Conservation (phyloP, 2,888 invertebrate genomes). For the Lepeophtheirus nordmannii region DNA sequence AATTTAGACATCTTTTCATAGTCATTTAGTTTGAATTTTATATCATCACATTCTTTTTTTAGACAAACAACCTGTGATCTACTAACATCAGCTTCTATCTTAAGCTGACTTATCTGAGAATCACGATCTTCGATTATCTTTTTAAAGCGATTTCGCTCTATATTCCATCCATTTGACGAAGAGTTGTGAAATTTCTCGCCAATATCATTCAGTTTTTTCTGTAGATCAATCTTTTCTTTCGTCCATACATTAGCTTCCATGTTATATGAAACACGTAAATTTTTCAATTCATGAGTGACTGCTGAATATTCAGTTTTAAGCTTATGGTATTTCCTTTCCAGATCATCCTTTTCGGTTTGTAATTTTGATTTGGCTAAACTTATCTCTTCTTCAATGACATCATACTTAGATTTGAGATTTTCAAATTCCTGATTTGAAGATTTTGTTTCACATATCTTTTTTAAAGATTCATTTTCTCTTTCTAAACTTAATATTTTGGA, state of each 20-base stretch:
- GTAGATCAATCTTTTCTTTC: slow-evolving; percentile 52
- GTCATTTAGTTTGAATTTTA: slow-evolving; percentile 20
- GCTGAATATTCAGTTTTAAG: slow-evolving; percentile 44
- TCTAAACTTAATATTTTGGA: background rate
- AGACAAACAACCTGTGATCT: slow-evolving; percentile 56
- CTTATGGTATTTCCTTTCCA: slow-evolving; percentile 15
- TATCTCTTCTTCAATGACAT: slow-evolving; percentile 65
- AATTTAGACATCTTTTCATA: slow-evolving; percentile 23
- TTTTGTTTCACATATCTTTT: slow-evolving; percentile 47
- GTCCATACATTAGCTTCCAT: slow-evolving; percentile 52
- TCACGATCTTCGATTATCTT: slow-evolving; percentile 56
- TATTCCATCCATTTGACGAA: slow-evolving; percentile 40
- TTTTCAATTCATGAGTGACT: slow-evolving; percentile 48
- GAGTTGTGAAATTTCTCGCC: slow-evolving; percentile 31
- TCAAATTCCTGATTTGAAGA: slow-evolving; percentile 48
- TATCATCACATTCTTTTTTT: slow-evolving; percentile 42
- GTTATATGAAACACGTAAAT: slow-evolving; percentile 47
- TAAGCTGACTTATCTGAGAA: slow-evolving; percentile 51
- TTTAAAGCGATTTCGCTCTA: slow-evolving; percentile 52
- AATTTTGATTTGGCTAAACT: slow-evolving; percentile 64
- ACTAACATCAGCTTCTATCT: slow-evolving; percentile 49
- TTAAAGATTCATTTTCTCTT: slow-evolving; percentile 17
- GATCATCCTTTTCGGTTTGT: slow-evolving; percentile 60
- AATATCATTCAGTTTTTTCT: slow-evolving; percentile 42
- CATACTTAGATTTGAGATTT: slow-evolving; percentile 63